These are phyloP conservation scores for Rhea pennata DNA, from an alignment of 2,113 vertebrate species.

Conservation along the genomic window DNA sequence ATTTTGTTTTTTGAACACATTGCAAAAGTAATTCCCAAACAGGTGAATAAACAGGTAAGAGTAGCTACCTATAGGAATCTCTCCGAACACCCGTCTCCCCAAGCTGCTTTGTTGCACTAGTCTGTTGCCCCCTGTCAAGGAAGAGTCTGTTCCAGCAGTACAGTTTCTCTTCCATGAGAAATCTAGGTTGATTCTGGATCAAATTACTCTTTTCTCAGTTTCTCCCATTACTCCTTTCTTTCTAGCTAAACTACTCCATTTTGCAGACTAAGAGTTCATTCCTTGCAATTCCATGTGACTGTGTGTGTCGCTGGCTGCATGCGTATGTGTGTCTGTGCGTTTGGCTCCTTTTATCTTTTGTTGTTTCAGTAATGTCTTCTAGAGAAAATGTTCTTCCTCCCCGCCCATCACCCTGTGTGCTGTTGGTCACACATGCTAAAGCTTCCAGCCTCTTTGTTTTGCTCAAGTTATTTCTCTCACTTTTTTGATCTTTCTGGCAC, in stretches of 20 bases:
- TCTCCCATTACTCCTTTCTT: neutral
- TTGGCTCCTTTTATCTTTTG: neutral
- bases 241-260: neutral
- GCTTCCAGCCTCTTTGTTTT: neutral
- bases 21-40: neutral
- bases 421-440: rapidly evolving
- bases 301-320: neutral
- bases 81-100: neutral
- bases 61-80: neutral
- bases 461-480: neutral
- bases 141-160: neutral
- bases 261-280: neutral
- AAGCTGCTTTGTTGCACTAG: neutral
- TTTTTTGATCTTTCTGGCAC: neutral
- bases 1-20: neutral
- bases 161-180: neutral
- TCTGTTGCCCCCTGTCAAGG: neutral
- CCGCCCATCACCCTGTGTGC: rapidly evolving
- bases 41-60: neutral
- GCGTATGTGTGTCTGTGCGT: too few relatives aligned
- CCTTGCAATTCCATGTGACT: neutral
- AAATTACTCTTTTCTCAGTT: neutral
- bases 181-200: neutral
- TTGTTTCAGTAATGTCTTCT: neutral
- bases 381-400: neutral